Conservation (phyloP, 2,888 invertebrate genomes). For the Campoletis raptor region DNA sequence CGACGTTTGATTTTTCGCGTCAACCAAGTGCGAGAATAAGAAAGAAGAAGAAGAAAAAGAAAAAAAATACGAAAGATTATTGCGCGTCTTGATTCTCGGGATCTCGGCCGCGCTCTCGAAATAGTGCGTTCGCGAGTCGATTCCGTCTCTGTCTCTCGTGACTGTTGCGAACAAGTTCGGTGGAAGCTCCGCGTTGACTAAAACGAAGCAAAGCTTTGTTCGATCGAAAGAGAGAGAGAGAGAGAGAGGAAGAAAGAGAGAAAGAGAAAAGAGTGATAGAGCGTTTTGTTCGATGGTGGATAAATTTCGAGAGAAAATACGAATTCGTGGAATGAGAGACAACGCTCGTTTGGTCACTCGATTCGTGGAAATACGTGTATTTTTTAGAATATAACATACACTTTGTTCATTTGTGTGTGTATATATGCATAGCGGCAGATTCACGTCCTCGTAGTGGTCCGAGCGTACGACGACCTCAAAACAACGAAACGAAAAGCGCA, state of each 20-base stretch:
- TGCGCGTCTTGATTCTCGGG: slow-evolving; percentile 61
- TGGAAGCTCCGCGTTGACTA: slow-evolving; percentile 9
- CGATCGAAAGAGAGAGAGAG: background rate
- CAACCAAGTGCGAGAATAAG: slow-evolving; percentile 45
- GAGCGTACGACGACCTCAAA: slow-evolving; percentile 67
- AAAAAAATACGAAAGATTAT: slow-evolving; percentile 50
- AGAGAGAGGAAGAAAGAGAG: background rate
- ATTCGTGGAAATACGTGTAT: slow-evolving; percentile 3
- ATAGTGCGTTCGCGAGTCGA: slow-evolving; percentile 72
- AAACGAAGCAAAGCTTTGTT: slow-evolving; percentile 22
- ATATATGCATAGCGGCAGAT: slow-evolving; percentile 51
- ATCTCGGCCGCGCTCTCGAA: slow-evolving; percentile 74
- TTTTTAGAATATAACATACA: background rate
- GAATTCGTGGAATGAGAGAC: background rate
- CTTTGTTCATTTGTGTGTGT: background rate
- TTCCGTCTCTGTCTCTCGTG: slow-evolving; percentile 17
- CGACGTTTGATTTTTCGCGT: slow-evolving; percentile 40
- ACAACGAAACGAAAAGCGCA: background rate
- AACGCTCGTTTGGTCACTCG: background rate
- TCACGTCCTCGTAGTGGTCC: slow-evolving; percentile 64
- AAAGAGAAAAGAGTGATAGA: background rate
- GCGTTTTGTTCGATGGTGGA: background rate
- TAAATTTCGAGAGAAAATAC: background rate
- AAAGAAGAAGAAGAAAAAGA: slow-evolving; percentile 1
- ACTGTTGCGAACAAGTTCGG: slow-evolving; percentile 17